phyloP scores from a whole-genome alignment of 1,140 invertebrate genomes.

The Papilio polytes region DNA sequence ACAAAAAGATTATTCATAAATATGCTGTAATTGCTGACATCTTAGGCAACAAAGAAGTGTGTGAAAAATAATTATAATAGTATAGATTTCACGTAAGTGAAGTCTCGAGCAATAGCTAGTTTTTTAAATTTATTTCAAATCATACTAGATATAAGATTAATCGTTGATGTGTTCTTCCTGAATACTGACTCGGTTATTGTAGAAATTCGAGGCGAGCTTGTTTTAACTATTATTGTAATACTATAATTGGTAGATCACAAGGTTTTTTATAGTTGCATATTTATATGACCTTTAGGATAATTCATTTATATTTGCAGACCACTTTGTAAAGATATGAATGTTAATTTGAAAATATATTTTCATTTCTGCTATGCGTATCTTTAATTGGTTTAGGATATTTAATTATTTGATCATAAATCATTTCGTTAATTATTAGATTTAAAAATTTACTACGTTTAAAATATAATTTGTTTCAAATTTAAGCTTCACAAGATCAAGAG shows the following conservation, averaged over 20 bases:
- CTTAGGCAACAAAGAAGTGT: too few relatives aligned
- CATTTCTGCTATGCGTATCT: not conserved
- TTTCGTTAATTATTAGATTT: too few relatives aligned
- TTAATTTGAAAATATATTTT: not conserved
- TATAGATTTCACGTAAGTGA: too few relatives aligned
- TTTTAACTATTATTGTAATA: constrained; percentile 24
- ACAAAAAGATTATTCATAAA: too few relatives aligned
- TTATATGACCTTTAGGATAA: constrained; percentile 28
- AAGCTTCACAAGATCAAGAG: not conserved
- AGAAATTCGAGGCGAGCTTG: constrained; percentile 34
- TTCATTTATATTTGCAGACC: not conserved
- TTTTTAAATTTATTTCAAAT: too few relatives aligned
- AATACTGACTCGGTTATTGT: not conserved
- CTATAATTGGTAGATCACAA: constrained; percentile 12
- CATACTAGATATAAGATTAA: not conserved
- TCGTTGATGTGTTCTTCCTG: constrained; percentile 22
- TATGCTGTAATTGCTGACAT: too few relatives aligned
- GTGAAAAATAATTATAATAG: too few relatives aligned
- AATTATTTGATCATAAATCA: too few relatives aligned
- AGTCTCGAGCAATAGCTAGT: too few relatives aligned
- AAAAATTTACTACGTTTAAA: too few relatives aligned
- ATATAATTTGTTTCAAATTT: too few relatives aligned
- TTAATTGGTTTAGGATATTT: too few relatives aligned
- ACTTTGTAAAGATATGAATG: not conserved
- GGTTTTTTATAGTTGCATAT: constrained; percentile 33